Evolutionary conservation across 2,113 vertebrate species (phyloP).

Genomic region (Eurypyga helias): DNA sequence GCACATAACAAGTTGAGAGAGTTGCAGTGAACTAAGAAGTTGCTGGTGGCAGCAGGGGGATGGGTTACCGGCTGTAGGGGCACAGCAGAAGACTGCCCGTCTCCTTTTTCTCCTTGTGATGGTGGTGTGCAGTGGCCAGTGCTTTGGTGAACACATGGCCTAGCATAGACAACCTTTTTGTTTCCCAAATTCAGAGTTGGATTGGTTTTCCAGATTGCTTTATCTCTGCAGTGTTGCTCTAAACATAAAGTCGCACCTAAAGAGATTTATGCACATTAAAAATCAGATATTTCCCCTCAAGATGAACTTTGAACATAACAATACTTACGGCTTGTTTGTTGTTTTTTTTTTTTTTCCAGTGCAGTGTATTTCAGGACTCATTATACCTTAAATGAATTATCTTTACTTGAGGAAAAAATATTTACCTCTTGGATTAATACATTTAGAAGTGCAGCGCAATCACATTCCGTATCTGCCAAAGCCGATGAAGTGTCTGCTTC

Average conservation of each 20-base stretch:
- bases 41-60: not conserved
- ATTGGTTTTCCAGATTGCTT: not conserved
- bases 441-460: slow-evolving; percentile 9
- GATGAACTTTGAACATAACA: not conserved
- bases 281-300: not conserved
- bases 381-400: slow-evolving; percentile 44
- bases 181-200: not conserved
- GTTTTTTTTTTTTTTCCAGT: not conserved
- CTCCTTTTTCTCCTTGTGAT: not conserved
- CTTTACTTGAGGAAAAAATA: slow-evolving; percentile 38
- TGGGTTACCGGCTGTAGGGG: not conserved
- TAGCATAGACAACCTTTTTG: not conserved
- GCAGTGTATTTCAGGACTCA: slow-evolving; percentile 14
- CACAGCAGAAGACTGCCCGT: not conserved
- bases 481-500: slow-evolving; percentile 46
- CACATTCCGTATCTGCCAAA: slow-evolving; percentile 23
- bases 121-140: not conserved
- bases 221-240: not conserved
- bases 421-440: slow-evolving; percentile 33
- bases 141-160: not conserved
- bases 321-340: not conserved
- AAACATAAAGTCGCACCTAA: not conserved
- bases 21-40: not conserved
- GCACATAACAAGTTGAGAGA: not conserved
- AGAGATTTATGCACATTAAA: not conserved